Conservation (phyloP, 2,113 vertebrate genomes). For the Phrynosoma blainvillii region DNA sequence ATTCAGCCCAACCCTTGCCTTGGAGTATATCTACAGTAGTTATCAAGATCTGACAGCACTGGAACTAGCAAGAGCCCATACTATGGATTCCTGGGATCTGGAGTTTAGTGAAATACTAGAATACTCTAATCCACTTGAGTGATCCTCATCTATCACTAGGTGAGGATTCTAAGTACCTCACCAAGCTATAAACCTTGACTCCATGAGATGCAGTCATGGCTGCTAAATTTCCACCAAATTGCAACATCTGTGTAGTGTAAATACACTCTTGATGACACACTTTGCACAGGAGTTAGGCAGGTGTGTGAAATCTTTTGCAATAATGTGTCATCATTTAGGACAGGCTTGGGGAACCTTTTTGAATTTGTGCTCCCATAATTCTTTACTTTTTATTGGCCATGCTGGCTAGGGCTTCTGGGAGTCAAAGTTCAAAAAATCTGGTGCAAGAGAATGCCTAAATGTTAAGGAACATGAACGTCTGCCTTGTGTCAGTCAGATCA, state of each 20-base stretch:
- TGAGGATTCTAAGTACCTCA: too few species aligned
- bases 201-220: too few species aligned
- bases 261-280: background rate
- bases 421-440: background rate
- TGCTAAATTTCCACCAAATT: too few species aligned
- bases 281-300: background rate
- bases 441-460: background rate
- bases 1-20: background rate
- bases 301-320: background rate
- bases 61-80: too few species aligned
- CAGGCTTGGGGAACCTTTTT: background rate
- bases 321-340: background rate
- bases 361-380: background rate
- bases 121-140: too few species aligned
- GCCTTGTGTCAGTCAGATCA: background rate
- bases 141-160: too few species aligned
- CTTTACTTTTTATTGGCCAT: background rate
- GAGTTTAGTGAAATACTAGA: too few species aligned
- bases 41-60: too few species aligned
- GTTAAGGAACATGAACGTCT: background rate
- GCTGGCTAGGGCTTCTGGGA: background rate
- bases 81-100: too few species aligned
- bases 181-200: too few species aligned
- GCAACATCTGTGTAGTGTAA: too few species aligned
- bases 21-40: too few species aligned